phyloP scores from a whole-genome alignment of 2,888 invertebrate genomes.

The Drosophila suboccidentalis region DNA sequence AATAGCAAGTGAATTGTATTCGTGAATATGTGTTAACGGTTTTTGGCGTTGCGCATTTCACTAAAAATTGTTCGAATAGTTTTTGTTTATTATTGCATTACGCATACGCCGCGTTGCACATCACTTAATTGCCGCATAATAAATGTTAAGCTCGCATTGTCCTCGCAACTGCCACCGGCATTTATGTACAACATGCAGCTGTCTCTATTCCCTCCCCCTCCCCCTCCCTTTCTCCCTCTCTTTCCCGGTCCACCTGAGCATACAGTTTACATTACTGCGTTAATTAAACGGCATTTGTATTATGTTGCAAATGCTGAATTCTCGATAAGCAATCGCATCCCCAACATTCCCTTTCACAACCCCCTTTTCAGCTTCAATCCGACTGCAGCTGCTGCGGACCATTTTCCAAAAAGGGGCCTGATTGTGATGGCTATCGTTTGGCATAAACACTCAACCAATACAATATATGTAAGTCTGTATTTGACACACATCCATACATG shows the following conservation, averaged over 20 bases:
- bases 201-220: background rate
- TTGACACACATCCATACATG: background rate
- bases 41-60: constrained; percentile 3
- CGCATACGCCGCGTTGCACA: constrained; percentile 39
- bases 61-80: constrained; percentile 15
- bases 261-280: constrained; percentile 28
- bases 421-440: constrained; percentile 5
- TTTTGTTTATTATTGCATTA: constrained; percentile 40
- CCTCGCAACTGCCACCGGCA: constrained; percentile 8
- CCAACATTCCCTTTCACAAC: no score
- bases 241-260: constrained; percentile 3
- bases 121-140: constrained; percentile 57
- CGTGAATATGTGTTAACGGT: background rate
- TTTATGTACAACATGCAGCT: constrained; percentile 9
- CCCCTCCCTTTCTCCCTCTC: background rate
- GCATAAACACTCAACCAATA: constrained; percentile 8
- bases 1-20: background rate
- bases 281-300: constrained; percentile 54
- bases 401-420: background rate
- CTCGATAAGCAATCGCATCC: constrained; percentile 25
- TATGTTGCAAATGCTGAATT: constrained; percentile 34
- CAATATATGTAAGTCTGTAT: no score
- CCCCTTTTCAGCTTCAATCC: constrained; percentile 9
- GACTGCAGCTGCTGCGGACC: constrained; percentile 19
- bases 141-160: constrained; percentile 54